Conservation (phyloP, 2,113 vertebrate genomes). For the Eulacestoma nigropectus region DNA sequence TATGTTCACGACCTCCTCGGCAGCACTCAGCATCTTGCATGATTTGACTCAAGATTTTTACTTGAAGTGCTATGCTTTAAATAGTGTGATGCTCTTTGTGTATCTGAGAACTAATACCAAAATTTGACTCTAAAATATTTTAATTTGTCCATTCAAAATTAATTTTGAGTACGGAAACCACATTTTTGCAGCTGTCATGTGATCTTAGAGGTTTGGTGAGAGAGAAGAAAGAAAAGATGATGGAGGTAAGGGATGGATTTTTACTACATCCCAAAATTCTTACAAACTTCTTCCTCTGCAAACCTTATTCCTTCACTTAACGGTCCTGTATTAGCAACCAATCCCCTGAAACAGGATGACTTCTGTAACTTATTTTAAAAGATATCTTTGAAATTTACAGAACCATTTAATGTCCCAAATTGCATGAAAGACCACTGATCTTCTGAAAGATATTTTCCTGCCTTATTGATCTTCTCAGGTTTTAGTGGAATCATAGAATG, state of each 20-base stretch:
- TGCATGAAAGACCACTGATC: background rate
- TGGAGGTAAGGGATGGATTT: background rate
- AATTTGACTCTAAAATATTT: background rate
- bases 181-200: background rate
- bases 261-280: background rate
- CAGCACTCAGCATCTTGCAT: background rate
- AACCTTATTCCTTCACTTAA: background rate
- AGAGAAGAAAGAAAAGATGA: background rate
- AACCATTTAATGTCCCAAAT: background rate
- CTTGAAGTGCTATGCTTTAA: background rate
- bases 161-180: background rate
- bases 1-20: background rate
- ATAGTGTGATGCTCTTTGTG: rapidly evolving
- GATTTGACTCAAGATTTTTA: background rate
- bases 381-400: background rate
- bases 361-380: background rate
- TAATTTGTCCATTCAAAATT: background rate
- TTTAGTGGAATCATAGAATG: background rate
- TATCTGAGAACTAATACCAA: background rate
- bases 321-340: background rate
- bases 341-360: background rate
- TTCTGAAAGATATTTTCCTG: background rate
- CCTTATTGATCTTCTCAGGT: background rate
- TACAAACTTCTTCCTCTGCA: background rate
- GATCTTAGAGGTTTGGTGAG: background rate